phyloP scores from a whole-genome alignment of 2,113 vertebrate species.

The Seriola rivoliana region DNA sequence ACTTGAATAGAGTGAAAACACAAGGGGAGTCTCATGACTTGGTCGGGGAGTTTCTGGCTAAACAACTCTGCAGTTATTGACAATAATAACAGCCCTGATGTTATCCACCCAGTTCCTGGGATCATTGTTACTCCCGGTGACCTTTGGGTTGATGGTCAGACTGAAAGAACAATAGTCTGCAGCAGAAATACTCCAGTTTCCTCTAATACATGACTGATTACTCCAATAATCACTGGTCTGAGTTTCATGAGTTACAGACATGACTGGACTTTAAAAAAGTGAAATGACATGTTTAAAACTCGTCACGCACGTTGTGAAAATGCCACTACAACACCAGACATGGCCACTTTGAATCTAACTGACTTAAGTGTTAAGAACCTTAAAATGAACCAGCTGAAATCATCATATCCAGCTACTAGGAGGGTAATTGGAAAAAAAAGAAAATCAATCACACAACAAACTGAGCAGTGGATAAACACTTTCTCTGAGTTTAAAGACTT shows the following conservation, averaged over 20 bases:
- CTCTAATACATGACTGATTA: neutral
- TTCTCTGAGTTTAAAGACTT: too few species aligned
- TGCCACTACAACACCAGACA: too few species aligned
- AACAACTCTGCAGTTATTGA: slow-evolving; percentile 53
- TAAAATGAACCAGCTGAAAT: too few species aligned
- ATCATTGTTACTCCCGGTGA: slow-evolving; percentile 25
- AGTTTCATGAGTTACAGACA: neutral
- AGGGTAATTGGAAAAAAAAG: too few species aligned
- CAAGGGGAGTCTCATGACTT: slow-evolving; percentile 43
- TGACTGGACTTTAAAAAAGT: too few species aligned
- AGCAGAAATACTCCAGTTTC: neutral
- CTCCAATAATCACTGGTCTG: neutral
- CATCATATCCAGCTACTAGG: too few species aligned
- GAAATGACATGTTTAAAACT: too few species aligned
- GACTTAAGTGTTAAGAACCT: too few species aligned
- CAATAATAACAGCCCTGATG: slow-evolving; percentile 57
- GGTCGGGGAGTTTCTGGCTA: slow-evolving; percentile 42
- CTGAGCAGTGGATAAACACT: too few species aligned
- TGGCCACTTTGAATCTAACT: too few species aligned
- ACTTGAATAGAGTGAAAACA: slow-evolving; percentile 54
- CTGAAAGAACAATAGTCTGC: slow-evolving; percentile 5
- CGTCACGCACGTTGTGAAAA: too few species aligned
- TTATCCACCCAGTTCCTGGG: slow-evolving; percentile 38
- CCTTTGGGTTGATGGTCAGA: slow-evolving; percentile 12
- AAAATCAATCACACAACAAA: too few species aligned